These are phyloP conservation scores for Nothocercus julius DNA, from an alignment of 2,113 vertebrate genomes.

Conservation along the genomic window DNA sequence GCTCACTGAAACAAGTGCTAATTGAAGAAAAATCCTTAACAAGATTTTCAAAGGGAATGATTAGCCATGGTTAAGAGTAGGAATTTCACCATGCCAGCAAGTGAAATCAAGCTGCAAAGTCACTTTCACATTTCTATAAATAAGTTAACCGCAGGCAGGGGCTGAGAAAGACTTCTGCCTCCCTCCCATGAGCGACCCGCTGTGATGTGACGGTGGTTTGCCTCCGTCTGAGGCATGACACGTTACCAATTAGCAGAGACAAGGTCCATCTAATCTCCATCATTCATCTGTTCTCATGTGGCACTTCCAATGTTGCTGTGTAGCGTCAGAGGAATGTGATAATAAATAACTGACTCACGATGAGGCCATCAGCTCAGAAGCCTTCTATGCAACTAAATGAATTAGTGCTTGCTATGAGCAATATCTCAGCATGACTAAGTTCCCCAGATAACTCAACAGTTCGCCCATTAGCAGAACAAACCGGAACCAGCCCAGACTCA, in stretches of 20 bases:
- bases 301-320: constrained; percentile 37
- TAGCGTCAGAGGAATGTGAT: constrained; percentile 48
- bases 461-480: constrained; percentile 31
- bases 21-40: constrained; percentile 63
- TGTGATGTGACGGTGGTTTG: neutral
- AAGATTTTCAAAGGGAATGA: constrained; percentile 54
- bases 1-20: constrained; percentile 57
- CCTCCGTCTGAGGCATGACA: constrained; percentile 1
- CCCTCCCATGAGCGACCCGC: neutral
- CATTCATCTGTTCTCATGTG: constrained; percentile 31
- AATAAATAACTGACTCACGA: constrained; percentile 65
- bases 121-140: constrained; percentile 14
- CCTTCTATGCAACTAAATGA: constrained; percentile 46
- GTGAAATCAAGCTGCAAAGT: constrained; percentile 51
- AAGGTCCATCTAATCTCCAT: constrained; percentile 41
- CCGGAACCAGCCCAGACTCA: constrained; percentile 16
- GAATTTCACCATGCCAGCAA: neutral
- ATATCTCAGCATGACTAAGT: constrained; percentile 58
- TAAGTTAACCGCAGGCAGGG: neutral
- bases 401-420: constrained; percentile 42
- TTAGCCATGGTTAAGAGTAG: constrained; percentile 15
- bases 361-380: constrained; percentile 64
- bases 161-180: constrained; percentile 16
- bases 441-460: constrained; percentile 31
- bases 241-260: neutral